Conservation (phyloP, 2,113 vertebrate genomes). For the Calyptommatus sinebrachiatus region DNA sequence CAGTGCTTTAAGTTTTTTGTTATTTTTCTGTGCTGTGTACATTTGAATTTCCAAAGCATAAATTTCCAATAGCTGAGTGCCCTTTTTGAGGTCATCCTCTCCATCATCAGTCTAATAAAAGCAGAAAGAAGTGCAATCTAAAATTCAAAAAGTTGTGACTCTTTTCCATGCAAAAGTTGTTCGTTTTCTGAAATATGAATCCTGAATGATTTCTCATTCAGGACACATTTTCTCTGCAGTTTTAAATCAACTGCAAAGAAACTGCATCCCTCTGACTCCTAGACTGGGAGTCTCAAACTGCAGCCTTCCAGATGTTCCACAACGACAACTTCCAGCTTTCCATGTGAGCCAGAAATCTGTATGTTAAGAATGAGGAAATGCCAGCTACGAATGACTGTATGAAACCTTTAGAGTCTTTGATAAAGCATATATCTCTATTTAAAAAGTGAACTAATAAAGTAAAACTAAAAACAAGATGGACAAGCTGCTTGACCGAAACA, state of each 20-base stretch:
- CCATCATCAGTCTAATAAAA: conserved; percentile 92
- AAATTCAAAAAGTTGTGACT: conserved; percentile 54
- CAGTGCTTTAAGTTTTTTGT: conserved; percentile 98
- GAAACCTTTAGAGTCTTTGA: too few species aligned
- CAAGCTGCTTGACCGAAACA: too few species aligned
- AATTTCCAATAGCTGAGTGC: conserved; percentile 97
- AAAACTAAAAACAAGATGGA: too few species aligned
- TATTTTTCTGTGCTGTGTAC: conserved; percentile 99
- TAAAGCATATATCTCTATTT: too few species aligned
- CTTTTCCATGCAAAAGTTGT: conserved; percentile 38
- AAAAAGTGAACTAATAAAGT: too few species aligned
- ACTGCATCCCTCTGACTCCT: background rate
- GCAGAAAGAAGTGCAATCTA: conserved; percentile 52
- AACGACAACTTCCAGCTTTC: too few species aligned
- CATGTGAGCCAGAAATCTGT: too few species aligned
- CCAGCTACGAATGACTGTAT: too few species aligned
- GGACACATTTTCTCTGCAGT: background rate
- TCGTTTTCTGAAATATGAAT: conserved; percentile 16
- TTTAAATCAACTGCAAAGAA: background rate
- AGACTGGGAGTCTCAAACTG: too few species aligned
- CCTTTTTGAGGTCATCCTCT: conserved; percentile 98
- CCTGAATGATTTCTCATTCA: background rate
- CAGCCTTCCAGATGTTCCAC: too few species aligned
- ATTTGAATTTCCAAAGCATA: conserved; percentile 99
- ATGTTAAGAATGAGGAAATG: too few species aligned